Evolutionary conservation across 2,113 vertebrate species (phyloP).

Genomic region (Mesitornis unicolor): DNA sequence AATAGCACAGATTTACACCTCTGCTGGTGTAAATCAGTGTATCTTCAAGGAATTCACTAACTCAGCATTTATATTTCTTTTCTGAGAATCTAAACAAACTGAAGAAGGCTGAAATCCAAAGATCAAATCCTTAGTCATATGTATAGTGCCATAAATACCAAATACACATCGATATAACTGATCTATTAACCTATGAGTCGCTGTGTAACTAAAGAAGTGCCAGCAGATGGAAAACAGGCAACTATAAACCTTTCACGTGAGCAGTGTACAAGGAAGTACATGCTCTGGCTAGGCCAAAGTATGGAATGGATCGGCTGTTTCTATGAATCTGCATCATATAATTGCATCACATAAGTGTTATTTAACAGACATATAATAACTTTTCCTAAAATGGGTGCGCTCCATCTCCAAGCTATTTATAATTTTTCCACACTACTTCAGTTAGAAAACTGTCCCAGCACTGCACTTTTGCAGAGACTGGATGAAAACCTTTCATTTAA

Average conservation of each 20-base stretch:
- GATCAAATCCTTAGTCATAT: neutral
- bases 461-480: neutral
- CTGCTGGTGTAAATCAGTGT: neutral
- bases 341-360: neutral
- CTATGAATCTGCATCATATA: neutral
- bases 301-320: neutral
- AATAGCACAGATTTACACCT: neutral
- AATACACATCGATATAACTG: neutral
- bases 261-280: neutral
- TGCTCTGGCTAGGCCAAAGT: neutral
- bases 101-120: neutral
- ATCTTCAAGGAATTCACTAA: neutral
- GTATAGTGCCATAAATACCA: neutral
- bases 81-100: neutral
- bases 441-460: neutral
- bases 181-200: neutral
- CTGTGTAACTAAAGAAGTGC: neutral
- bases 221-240: neutral
- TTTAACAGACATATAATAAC: neutral
- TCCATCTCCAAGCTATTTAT: neutral
- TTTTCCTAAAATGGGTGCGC: neutral
- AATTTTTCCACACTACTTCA: neutral
- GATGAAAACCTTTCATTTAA: neutral
- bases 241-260: neutral
- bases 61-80: neutral